Evolutionary conservation across 2,888 invertebrate genomes (phyloP).

Genomic region (Sabellastarte sp.): DNA sequence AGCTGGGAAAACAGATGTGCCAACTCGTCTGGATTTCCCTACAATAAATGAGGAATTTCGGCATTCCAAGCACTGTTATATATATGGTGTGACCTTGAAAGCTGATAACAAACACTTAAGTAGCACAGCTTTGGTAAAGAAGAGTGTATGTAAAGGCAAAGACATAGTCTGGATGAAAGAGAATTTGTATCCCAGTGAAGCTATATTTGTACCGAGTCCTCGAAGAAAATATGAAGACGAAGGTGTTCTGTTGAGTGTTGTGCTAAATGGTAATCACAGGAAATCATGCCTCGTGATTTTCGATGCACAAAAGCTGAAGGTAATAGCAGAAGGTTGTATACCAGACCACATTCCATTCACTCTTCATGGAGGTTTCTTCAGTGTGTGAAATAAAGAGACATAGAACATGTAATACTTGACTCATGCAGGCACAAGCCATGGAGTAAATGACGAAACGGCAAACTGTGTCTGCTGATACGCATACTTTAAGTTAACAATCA

Average conservation of each 20-base stretch:
- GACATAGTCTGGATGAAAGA: neutral
- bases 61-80: constrained; percentile 34
- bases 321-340: constrained; percentile 12
- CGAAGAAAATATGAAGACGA: constrained; percentile 43
- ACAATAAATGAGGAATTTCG: constrained; percentile 47
- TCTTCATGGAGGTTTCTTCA: constrained; percentile 52
- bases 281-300: constrained; percentile 42
- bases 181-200: neutral
- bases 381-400: too few relatives aligned
- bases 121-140: constrained; percentile 45
- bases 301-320: constrained; percentile 40
- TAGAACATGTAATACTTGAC: too few relatives aligned
- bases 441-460: too few relatives aligned
- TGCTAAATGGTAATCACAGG: constrained; percentile 39
- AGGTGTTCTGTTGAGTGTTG: constrained; percentile 44
- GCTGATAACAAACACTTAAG: constrained; percentile 35
- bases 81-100: constrained; percentile 48
- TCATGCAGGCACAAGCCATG: too few relatives aligned
- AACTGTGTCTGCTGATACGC: too few relatives aligned
- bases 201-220: constrained; percentile 39
- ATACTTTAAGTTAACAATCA: too few relatives aligned
- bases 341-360: constrained; percentile 39
- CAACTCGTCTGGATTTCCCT: constrained; percentile 41
- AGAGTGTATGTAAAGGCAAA: constrained; percentile 37
- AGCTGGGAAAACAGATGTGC: neutral